Evolutionary conservation across 2,797 vertebrate species (phyloP).

Genomic region (Leptodactylus fallax): DNA sequence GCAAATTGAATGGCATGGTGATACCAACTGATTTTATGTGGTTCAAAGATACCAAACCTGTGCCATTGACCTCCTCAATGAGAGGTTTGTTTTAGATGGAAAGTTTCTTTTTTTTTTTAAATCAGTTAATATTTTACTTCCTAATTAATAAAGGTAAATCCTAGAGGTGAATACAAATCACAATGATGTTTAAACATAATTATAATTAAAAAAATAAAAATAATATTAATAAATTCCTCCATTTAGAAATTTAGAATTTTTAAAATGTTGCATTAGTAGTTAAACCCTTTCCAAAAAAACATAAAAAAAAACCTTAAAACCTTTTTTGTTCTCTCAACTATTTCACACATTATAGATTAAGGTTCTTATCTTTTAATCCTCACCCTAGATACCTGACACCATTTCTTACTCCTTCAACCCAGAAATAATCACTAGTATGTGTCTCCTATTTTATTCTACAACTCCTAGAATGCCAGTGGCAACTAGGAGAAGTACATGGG

Average conservation of each 20-base stretch:
- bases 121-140: too few relatives aligned
- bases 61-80: too few relatives aligned
- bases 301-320: background rate
- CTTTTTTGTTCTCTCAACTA: background rate
- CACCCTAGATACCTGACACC: background rate
- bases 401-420: background rate
- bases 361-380: conserved; percentile 24
- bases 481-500: conserved; percentile 15
- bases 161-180: background rate
- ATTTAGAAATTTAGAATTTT: background rate
- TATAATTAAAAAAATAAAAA: too few relatives aligned
- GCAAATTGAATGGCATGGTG: too few relatives aligned
- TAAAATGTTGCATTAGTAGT: too few relatives aligned
- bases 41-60: too few relatives aligned
- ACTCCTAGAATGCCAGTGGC: conserved; percentile 5
- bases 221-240: background rate
- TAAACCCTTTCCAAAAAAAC: too few relatives aligned
- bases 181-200: background rate
- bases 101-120: too few relatives aligned
- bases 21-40: too few relatives aligned
- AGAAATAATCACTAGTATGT: background rate
- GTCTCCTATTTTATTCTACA: background rate
- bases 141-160: too few relatives aligned
- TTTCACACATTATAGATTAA: conserved; percentile 6
- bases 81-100: too few relatives aligned